A percentile compares a stretch with the other conserved stretches of the same genome.
Evolutionary conservation across 1,140 invertebrate species (phyloP).

Genomic region (Euborellia annulipes): DNA sequence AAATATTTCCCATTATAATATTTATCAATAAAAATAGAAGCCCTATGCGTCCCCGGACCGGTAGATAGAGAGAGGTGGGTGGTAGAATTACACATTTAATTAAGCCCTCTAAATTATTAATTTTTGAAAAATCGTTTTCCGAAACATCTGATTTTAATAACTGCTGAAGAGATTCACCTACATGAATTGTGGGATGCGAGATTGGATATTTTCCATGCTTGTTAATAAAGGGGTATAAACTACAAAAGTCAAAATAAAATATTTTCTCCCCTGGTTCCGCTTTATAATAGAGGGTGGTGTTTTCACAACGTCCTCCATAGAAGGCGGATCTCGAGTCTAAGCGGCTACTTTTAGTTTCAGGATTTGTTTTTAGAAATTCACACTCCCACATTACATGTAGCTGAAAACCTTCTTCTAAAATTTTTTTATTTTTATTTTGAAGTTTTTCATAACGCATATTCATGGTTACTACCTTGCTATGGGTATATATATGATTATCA

Average conservation of each 20-base stretch:
- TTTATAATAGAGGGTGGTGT: neutral
- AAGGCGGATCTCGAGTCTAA: neutral
- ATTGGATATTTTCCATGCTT: neutral
- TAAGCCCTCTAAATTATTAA: no score
- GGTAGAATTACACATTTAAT: no score
- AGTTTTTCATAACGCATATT: constrained; percentile 3
- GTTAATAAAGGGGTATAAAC: neutral
- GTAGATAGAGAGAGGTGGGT: no score
- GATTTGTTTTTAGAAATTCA: neutral
- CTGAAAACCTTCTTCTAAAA: neutral
- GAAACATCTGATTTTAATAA: no score
- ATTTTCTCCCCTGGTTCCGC: neutral
- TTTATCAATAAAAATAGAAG: no score
- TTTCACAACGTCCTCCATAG: neutral
- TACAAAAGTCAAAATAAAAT: neutral
- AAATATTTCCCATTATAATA: no score
- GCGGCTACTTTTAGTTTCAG: neutral
- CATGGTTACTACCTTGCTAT: constrained; percentile 1
- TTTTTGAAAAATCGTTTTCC: no score
- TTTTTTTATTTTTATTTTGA: neutral
- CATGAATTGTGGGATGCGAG: neutral
- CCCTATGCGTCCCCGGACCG: no score
- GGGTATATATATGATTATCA: neutral
- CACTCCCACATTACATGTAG: neutral
- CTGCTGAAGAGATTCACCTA: no score